Base-by-base conservation (phyloP, 1,140 invertebrate genomes). In the Achroia grisella region DNA sequence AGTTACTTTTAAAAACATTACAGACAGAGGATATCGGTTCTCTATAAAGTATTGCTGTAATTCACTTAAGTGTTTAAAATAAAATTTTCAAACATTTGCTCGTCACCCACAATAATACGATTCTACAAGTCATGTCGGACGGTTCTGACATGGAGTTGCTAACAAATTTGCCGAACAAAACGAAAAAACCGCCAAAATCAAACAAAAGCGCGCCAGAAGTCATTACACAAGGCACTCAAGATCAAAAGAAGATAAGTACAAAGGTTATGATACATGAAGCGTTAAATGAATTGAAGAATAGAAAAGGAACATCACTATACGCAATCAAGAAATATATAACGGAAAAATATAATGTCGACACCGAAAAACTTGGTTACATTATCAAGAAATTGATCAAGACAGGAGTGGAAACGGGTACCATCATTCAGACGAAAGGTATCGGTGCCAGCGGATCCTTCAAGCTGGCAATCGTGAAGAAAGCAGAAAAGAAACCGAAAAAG, bases 371-470 rank as follows among this genome's bases (percentile, higher is more conserved):
- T 0, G 71, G 65, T n/a, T 65, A 71, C 48, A 30, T 71, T 0
- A 78, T 81, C 5, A 81, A 81, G 23, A 80, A 75, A 44, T 44
- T 52, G 0, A 48, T 84, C 1, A 81, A 80, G 52, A 51, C 17
- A 0, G 63, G 67, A 0, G 58, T 81, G 0, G 69, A 80, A 59
- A 41, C 56, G 0, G 77, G 77, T 0, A 52, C 44, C 0, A 69
- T 84, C 1, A 45, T 73, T 0, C 75, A 80, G 36, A 66, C 52
- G 0, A 79, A 79, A 42, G 79, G 77, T 0, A 47, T 70, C 0
- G 77, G 79, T 0, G 79, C 77, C 0, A 54, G 70, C 0, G 79
- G 79, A 0, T 84, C 80, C 0, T 84, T 84, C 37, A 81, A 69
- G 50, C 39, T 81, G 1, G 69, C 56, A 0, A 39, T 56, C 0